These are phyloP conservation scores for Stegodyphus mimosarum DNA, from an alignment of 1,140 invertebrate genomes.

Conservation along the genomic window DNA sequence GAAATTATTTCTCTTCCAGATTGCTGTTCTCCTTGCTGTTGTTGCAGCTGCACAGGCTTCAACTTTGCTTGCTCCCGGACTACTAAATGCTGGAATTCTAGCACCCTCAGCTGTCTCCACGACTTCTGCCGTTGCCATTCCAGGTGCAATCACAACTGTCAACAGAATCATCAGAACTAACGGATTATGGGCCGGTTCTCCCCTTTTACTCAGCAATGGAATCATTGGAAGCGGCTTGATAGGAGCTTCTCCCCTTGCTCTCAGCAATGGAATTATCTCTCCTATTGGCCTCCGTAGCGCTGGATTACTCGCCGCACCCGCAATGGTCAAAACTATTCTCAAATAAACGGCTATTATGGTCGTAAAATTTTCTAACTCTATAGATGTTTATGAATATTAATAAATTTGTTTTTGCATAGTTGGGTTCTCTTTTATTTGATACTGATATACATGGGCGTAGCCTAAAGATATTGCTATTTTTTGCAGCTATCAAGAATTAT, in stretches of 20 bases:
- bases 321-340: neutral
- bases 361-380: too few relatives aligned
- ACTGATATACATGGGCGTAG: too few relatives aligned
- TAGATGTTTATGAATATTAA: too few relatives aligned
- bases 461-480: too few relatives aligned
- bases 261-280: neutral
- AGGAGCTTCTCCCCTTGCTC: neutral
- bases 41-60: neutral
- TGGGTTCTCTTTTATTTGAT: too few relatives aligned
- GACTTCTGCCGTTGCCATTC: constrained; percentile 15
- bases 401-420: too few relatives aligned
- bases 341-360: neutral
- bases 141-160: constrained; percentile 25
- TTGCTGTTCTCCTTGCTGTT: neutral
- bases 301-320: constrained; percentile 29
- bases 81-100: neutral
- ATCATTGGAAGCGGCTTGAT: constrained; percentile 13
- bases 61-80: neutral
- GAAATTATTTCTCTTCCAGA: neutral
- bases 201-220: neutral
- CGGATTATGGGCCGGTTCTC: constrained; percentile 11
- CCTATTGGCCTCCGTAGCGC: neutral
- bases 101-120: neutral
- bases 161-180: constrained; percentile 26
- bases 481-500: too few relatives aligned